Evolutionary conservation across 2,888 invertebrate species (phyloP).

Genomic region (Cylindroiulus punctatus): DNA sequence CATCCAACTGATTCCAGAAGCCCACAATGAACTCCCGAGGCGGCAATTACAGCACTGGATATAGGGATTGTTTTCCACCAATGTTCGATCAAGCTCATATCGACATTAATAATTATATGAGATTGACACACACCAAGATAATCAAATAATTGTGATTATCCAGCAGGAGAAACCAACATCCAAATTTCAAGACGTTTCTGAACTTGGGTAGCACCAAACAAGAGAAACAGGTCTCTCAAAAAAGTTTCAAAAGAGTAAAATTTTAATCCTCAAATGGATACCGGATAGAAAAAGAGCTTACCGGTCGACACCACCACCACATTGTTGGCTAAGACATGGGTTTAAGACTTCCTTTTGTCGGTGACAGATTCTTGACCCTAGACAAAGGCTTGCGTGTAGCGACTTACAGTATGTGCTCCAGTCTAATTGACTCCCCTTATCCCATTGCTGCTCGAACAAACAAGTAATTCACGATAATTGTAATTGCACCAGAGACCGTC

Average conservation of each 20-base stretch:
- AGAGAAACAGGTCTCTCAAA: background rate
- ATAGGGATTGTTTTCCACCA: background rate
- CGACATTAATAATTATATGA: background rate
- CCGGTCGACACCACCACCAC: background rate
- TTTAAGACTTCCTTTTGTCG: conserved; percentile 1
- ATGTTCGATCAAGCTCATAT: background rate
- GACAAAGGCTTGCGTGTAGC: background rate
- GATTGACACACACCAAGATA: background rate
- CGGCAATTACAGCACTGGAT: background rate
- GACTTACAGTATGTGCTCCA: background rate
- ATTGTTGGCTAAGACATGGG: background rate
- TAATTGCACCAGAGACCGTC: background rate
- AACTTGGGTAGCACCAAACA: background rate
- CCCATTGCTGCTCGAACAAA: conserved; percentile 43
- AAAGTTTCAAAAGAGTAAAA: background rate
- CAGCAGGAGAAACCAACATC: background rate
- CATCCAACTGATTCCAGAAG: background rate
- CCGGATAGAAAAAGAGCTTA: background rate
- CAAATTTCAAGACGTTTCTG: background rate
- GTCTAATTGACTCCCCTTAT: conserved; percentile 32
- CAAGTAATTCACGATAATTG: conserved; percentile 45
- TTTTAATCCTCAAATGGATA: background rate
- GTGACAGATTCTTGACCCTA: conserved; percentile 24
- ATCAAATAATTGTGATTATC: background rate
- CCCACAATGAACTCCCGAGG: background rate